Percentiles rank a stretch among this genome's conserved stretches.
These are phyloP conservation scores for Polydrusus tereticollis DNA, from an alignment of 2,888 invertebrate genomes.

Conservation along the genomic window DNA sequence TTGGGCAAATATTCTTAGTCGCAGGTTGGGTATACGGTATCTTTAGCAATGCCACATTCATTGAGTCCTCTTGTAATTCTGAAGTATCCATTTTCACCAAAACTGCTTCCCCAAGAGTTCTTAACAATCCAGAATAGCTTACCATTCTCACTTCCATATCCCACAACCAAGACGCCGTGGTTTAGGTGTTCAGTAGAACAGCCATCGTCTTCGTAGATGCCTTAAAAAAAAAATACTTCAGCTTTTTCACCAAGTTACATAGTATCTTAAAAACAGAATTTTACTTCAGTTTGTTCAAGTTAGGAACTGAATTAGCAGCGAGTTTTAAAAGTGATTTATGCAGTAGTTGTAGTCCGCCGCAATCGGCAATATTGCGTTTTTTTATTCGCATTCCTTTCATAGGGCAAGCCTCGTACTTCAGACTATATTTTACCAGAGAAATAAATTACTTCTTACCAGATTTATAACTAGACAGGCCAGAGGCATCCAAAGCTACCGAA, in stretches of 20 bases:
- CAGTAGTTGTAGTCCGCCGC: too few relatives aligned
- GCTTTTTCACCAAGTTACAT: neutral
- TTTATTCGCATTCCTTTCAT: neutral
- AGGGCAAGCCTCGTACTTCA: neutral
- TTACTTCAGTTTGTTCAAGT: too few relatives aligned
- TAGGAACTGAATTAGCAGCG: too few relatives aligned
- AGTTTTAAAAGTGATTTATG: too few relatives aligned
- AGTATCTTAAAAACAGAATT: too few relatives aligned
- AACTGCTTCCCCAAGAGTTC: constrained; percentile 35
- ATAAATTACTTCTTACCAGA: constrained; percentile 25
- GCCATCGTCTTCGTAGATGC: neutral
- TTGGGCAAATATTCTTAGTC: too few relatives aligned
- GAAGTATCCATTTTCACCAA: constrained; percentile 40
- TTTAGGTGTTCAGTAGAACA: neutral
- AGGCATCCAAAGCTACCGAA: constrained; percentile 43
- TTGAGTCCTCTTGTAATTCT: constrained; percentile 22
- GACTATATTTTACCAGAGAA: too few relatives aligned
- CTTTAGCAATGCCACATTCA: neutral
- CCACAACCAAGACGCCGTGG: constrained; percentile 29
- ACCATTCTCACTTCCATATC: constrained; percentile 31
- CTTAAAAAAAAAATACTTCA: neutral
- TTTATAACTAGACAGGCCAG: constrained; percentile 9
- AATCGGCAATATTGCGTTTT: too few relatives aligned
- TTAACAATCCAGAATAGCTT: constrained; percentile 33
- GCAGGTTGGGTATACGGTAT: neutral